Evolutionary conservation across 2,888 invertebrate species (phyloP).

Genomic region (Drosophila tanythrix): DNA sequence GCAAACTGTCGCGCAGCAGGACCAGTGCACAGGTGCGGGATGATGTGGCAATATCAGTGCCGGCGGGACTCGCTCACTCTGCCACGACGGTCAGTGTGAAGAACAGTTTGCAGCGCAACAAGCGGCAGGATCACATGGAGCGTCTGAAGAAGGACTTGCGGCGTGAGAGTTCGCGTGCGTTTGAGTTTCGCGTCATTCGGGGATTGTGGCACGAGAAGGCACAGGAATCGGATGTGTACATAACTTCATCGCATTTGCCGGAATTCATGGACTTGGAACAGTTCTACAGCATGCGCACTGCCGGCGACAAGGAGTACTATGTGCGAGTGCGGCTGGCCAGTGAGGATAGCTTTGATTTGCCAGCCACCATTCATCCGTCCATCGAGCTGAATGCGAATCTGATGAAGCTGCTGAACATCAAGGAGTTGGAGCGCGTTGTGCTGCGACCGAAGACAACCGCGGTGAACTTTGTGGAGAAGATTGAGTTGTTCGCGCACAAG

Average conservation of each 20-base stretch:
- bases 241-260: constrained; percentile 82
- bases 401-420: constrained; percentile 82
- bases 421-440: constrained; percentile 82
- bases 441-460: constrained; percentile 82
- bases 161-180: constrained; percentile 78
- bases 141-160: constrained; percentile 81
- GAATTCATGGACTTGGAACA: constrained; percentile 83
- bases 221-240: constrained; percentile 84
- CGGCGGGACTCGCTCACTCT: constrained; percentile 67
- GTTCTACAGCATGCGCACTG: constrained; percentile 80
- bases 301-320: constrained; percentile 80
- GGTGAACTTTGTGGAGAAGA: constrained; percentile 84
- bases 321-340: constrained; percentile 76
- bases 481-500: constrained; percentile 83
- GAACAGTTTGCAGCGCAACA: constrained; percentile 71
- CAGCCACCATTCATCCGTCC: constrained; percentile 82
- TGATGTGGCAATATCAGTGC: constrained; percentile 24
- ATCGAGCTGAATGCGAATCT: constrained; percentile 84
- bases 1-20: constrained; percentile 69
- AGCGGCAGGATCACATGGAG: constrained; percentile 82
- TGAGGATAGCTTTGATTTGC: constrained; percentile 71
- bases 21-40: constrained; percentile 69
- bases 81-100: constrained; percentile 78
- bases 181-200: constrained; percentile 83
- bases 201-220: constrained; percentile 81